Evolutionary conservation across 92 coral and sea anemone genomes (phyloP).

Genomic region (Paramuricea clavata): DNA sequence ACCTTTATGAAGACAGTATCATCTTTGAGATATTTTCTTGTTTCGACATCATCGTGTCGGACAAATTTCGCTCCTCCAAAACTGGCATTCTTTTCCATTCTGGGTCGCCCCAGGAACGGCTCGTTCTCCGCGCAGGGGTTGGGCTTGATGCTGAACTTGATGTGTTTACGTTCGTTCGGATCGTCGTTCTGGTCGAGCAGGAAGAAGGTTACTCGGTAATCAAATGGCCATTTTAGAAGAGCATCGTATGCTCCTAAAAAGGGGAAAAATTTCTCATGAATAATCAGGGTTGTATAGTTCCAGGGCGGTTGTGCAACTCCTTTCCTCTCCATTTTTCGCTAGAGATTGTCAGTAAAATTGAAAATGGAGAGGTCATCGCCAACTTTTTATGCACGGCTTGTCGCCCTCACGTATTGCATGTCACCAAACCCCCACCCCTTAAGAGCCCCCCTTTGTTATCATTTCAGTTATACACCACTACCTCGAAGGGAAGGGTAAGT

Average conservation of each 20-base stretch:
- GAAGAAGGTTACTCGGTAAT: slow-evolving; percentile 88
- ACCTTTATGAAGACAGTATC: slow-evolving; percentile 89
- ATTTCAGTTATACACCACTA: too few relatives aligned
- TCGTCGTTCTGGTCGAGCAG: slow-evolving; percentile 88
- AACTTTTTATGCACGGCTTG: too few relatives aligned
- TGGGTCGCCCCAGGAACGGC: slow-evolving; percentile 96
- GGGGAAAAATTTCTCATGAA: too few relatives aligned
- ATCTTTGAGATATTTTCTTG: slow-evolving; percentile 82
- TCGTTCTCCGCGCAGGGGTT: slow-evolving; percentile 94
- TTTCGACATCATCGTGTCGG: slow-evolving; percentile 92
- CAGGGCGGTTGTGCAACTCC: too few relatives aligned
- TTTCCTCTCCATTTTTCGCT: too few relatives aligned
- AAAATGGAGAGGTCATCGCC: too few relatives aligned
- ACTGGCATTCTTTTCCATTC: slow-evolving; percentile 96
- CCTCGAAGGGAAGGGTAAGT: too few relatives aligned
- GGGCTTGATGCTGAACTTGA: slow-evolving; percentile 97
- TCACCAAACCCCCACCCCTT: too few relatives aligned
- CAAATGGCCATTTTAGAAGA: slow-evolving; percentile 95
- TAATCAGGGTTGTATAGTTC: too few relatives aligned
- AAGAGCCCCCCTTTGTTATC: too few relatives aligned
- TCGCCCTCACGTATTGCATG: too few relatives aligned
- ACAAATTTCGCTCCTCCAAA: slow-evolving; percentile 98
- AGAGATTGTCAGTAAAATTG: too few relatives aligned
- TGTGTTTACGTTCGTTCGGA: slow-evolving; percentile 81
- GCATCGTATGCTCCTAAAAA: slow-evolving; percentile 86